A percentile compares a stretch with the other conserved stretches of the same genome.
Evolutionary conservation across 2,888 invertebrate genomes (phyloP).

Genomic region (Elmis aenea): DNA sequence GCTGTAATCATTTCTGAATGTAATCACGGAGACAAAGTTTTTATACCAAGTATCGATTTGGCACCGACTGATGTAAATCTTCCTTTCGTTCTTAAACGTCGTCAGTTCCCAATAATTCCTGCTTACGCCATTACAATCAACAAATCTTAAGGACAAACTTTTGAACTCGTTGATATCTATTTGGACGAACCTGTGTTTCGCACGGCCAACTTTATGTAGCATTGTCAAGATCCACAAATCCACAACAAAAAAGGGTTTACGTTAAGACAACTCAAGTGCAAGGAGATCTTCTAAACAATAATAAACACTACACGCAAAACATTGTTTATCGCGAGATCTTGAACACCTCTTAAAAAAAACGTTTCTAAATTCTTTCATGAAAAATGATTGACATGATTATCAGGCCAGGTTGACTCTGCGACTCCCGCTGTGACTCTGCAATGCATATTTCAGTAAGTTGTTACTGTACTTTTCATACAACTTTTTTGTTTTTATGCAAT

Average conservation of each 20-base stretch:
- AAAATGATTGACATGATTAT: background rate
- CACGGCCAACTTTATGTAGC: background rate
- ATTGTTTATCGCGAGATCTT: background rate
- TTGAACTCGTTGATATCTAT: background rate
- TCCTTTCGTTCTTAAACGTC: background rate
- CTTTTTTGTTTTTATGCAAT: too few species aligned
- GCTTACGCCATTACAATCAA: background rate
- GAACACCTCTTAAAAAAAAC: background rate
- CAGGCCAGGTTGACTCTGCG: too few species aligned
- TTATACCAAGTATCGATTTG: background rate
- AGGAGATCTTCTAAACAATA: background rate
- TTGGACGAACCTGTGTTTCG: background rate
- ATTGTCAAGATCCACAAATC: background rate
- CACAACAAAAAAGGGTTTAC: background rate
- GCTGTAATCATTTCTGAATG: background rate
- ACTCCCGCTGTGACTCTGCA: too few species aligned
- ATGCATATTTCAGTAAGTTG: too few species aligned
- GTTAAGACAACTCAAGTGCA: background rate
- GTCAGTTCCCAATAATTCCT: background rate
- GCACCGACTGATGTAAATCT: background rate
- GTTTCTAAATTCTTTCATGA: background rate
- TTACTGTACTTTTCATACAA: too few species aligned
- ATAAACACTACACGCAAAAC: background rate
- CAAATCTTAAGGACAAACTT: background rate
- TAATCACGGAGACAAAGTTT: background rate